Conservation (phyloP, 2,113 vertebrate species). For the Camelus dromedarius region DNA sequence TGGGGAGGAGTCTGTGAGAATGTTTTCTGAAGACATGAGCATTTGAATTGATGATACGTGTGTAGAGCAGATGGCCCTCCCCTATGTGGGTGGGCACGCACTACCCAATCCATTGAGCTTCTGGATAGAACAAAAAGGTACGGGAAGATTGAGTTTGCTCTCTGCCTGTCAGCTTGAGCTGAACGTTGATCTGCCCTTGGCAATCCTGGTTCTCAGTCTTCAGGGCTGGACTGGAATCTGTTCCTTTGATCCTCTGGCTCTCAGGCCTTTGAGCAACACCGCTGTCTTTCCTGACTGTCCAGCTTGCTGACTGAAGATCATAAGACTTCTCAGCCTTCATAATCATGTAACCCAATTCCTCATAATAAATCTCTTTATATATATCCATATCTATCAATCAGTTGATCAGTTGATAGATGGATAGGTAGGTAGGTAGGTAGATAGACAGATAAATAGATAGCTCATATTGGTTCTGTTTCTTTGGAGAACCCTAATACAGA, state of each 20-base stretch:
- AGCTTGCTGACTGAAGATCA: background rate
- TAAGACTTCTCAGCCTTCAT: background rate
- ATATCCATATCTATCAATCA: too few relatives aligned
- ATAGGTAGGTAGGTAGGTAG: background rate
- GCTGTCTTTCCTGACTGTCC: background rate
- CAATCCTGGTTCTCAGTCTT: background rate
- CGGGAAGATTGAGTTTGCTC: background rate
- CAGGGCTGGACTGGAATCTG: background rate
- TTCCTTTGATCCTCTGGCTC: background rate
- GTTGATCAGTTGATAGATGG: background rate
- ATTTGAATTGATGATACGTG: background rate
- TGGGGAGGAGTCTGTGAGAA: background rate
- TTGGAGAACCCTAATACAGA: background rate
- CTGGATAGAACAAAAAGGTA: background rate
- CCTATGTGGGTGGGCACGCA: background rate
- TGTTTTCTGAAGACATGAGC: background rate
- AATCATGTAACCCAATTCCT: too few relatives aligned
- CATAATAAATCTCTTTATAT: too few relatives aligned
- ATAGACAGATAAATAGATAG: background rate
- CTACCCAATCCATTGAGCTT: too few relatives aligned
- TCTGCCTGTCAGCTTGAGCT: background rate
- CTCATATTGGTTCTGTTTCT: background rate
- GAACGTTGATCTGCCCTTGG: background rate
- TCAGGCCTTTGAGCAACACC: background rate
- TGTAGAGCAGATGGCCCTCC: background rate